Evolutionary conservation across 92 coral and sea anemone genomes (phyloP), one percentile per base, ranked within the genome.

Genomic region (Paramuricea clavata): DNA sequence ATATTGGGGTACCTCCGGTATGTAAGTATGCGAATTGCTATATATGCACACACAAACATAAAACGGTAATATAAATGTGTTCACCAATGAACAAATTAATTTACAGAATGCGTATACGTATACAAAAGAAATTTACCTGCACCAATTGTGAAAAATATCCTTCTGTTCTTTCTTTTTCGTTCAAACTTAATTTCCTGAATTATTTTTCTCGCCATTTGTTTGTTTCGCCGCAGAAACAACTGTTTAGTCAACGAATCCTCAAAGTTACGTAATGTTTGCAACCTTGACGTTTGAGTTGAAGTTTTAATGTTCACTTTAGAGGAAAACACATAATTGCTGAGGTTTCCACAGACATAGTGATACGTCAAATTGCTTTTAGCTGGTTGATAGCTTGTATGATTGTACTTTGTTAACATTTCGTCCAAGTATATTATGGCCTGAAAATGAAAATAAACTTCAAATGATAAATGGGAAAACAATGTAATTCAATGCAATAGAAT

Each of bases 141-240:
- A 5, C 84, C 84, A 33, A 79, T 25, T 27, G 84, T 60, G n/a
- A 79, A 79, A 61, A 79, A 79, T 49, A 79, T 34, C 31, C 69
- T 76, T 61, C 47, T 79, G 10, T 56, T 56, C 39, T 30, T 22
- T 57, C 49, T 33, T 49, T 35, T 9, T 39, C 57, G 50, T n/a
- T 22, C 32, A n/a, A 72, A 72, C 67, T 35, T 33, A 5, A 79
- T 33, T 79, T 79, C 84, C 15, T 79, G 9, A 5, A 79, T 79
- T n/a, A 79, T 79, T 59, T 60, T 79, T 28, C 21, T 34, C 47
- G 32, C 84, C 84, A 79, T 79, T 21, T 79, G 42, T 16, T 34
- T 30, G 26, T 79, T 79, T 27, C 84, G 84, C 28, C 67, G 64
- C 2, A 59, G 56, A 22, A 79, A 41, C 22, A 79, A n/a, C 39